Percentiles rank a stretch among this genome's conserved stretches.
phyloP scores from a whole-genome alignment of 2,888 invertebrate species.

The Caenorhabditis becei region DNA sequence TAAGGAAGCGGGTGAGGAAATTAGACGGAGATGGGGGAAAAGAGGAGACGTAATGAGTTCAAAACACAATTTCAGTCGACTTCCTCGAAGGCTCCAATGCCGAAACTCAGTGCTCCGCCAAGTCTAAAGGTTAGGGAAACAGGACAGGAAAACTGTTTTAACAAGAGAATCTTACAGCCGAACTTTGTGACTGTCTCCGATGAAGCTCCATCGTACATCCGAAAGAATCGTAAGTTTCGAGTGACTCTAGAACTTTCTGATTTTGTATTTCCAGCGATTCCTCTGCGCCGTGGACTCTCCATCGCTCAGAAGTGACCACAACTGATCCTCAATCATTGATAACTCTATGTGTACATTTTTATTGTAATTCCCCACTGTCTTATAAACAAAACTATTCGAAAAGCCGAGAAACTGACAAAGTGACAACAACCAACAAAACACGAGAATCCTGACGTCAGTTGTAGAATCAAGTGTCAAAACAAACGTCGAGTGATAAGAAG shows the following conservation, averaged over 20 bases:
- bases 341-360: slow-evolving; percentile 6
- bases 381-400: not conserved
- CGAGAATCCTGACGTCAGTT: slow-evolving; percentile 32
- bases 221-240: slow-evolving; percentile 50
- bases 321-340: not conserved
- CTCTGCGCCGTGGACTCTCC: slow-evolving; percentile 41
- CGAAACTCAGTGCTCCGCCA: slow-evolving; percentile 50
- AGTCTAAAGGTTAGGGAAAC: slow-evolving; percentile 29
- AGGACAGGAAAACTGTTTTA: not conserved
- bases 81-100: slow-evolving; percentile 43
- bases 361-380: not conserved
- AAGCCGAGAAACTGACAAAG: not conserved
- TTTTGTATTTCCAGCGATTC: slow-evolving; percentile 42
- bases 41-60: slow-evolving; percentile 5
- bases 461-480: slow-evolving; percentile 44
- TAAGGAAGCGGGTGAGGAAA: slow-evolving; percentile 42
- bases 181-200: slow-evolving; percentile 46
- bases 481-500: slow-evolving; percentile 17
- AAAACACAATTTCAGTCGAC: slow-evolving; percentile 42
- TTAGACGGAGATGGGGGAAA: slow-evolving; percentile 14
- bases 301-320: slow-evolving; percentile 35
- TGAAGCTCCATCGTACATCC: slow-evolving; percentile 10
- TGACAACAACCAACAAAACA: slow-evolving; percentile 21
- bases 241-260: not conserved
- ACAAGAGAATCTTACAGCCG: slow-evolving; percentile 32